Percentiles rank a stretch among this genome's conserved stretches.
These are phyloP conservation scores for Exephanes ischioxanthus DNA, from an alignment of 2,888 invertebrate genomes.

Conservation along the genomic window DNA sequence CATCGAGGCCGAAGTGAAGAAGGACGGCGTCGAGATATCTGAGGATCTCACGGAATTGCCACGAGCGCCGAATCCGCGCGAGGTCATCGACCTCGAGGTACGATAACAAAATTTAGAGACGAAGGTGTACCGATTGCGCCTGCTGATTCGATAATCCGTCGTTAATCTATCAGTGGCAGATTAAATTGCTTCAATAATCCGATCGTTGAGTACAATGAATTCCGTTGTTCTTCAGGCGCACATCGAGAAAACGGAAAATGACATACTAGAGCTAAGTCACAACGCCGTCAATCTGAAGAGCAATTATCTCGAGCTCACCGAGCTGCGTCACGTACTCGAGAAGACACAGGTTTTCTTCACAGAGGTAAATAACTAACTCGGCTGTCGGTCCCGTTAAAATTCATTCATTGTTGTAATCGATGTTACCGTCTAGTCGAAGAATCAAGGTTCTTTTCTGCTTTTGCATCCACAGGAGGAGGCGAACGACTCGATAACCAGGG, in stretches of 20 bases:
- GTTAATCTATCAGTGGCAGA: not conserved
- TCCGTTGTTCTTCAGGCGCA: slow-evolving; percentile 88
- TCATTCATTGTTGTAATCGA: slow-evolving; percentile 76
- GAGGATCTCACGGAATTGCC: slow-evolving; percentile 86
- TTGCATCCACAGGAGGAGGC: slow-evolving; percentile 88
- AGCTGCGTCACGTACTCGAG: slow-evolving; percentile 95
- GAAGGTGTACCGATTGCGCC: not conserved
- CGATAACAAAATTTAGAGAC: slow-evolving; percentile 52
- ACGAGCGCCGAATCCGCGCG: slow-evolving; percentile 91
- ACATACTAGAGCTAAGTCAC: slow-evolving; percentile 96
- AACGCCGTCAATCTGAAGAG: slow-evolving; percentile 97
- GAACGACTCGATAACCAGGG: slow-evolving; percentile 88
- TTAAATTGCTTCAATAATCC: not conserved
- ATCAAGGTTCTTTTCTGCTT: slow-evolving; percentile 82
- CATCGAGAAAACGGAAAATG: slow-evolving; percentile 97
- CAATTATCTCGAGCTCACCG: slow-evolving; percentile 96
- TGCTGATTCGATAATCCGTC: not conserved
- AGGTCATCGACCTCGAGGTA: slow-evolving; percentile 96
- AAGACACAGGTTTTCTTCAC: slow-evolving; percentile 96
- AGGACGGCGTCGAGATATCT: slow-evolving; percentile 92
- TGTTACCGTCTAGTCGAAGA: slow-evolving; percentile 83
- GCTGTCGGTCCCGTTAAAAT: slow-evolving; percentile 61
- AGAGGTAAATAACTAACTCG: slow-evolving; percentile 86
- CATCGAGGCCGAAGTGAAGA: slow-evolving; percentile 94
- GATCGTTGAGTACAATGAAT: not conserved